phyloP scores from a whole-genome alignment of 37 sponge, comb jelly and placozoan species.

The Theonella swinhoei region DNA sequence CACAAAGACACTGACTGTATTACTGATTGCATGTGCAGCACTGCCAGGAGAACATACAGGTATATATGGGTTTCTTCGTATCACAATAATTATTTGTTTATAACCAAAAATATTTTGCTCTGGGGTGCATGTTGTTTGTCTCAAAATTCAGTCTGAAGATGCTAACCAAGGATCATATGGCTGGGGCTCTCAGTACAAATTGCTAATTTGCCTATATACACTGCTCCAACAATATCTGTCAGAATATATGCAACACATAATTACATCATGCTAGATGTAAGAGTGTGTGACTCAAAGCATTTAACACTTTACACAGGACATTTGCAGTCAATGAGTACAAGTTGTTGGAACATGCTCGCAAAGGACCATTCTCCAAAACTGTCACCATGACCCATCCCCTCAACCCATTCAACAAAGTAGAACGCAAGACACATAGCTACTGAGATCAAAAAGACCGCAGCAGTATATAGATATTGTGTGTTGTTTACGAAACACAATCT shows the following conservation, averaged over 20 bases:
- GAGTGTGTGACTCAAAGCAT: too few species aligned
- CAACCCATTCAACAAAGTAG: constrained; percentile 64
- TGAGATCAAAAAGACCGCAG: background rate
- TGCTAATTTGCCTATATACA: too few species aligned
- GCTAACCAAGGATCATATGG: too few species aligned
- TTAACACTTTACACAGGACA: constrained; percentile 19
- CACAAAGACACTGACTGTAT: background rate
- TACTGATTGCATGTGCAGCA: constrained; percentile 37
- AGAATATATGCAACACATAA: too few species aligned
- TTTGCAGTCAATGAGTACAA: constrained; percentile 46
- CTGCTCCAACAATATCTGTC: too few species aligned
- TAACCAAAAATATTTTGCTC: background rate
- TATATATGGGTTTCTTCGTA: background rate
- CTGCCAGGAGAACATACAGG: constrained; percentile 51
- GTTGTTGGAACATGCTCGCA: constrained; percentile 4
- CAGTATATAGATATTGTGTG: background rate
- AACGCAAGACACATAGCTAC: background rate
- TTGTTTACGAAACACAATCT: background rate
- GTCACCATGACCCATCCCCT: constrained; percentile 71
- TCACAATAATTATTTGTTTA: background rate
- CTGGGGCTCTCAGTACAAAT: too few species aligned
- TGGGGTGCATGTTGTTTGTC: too few species aligned
- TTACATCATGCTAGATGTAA: too few species aligned
- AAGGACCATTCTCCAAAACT: constrained; percentile 61
- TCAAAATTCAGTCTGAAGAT: too few species aligned